Evolutionary conservation across 1,140 invertebrate genomes (phyloP).

Genomic region (Zophobas morio): DNA sequence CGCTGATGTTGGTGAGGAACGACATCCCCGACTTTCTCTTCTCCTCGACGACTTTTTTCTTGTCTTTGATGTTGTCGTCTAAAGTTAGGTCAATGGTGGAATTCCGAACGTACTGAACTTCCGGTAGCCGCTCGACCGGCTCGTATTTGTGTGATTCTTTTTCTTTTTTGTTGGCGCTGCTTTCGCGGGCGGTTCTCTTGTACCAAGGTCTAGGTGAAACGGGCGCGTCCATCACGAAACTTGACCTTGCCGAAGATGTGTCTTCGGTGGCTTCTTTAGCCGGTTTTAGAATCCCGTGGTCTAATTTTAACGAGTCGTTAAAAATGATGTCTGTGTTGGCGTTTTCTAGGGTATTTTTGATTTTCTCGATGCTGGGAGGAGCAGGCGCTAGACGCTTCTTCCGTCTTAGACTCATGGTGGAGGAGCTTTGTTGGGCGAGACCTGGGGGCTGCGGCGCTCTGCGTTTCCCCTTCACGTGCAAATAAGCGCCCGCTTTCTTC

Average conservation of each 20-base stretch:
- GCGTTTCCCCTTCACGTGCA: conserved; percentile 82
- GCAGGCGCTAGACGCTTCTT: conserved; percentile 75
- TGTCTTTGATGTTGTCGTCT: conserved; percentile 68
- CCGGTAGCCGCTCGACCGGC: conserved; percentile 61
- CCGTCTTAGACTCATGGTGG: conserved; percentile 67
- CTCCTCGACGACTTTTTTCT: conserved; percentile 64
- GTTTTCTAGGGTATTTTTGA: conserved; percentile 45
- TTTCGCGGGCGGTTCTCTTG: conserved; percentile 68
- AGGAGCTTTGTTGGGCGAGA: conserved; percentile 48
- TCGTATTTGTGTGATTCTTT: conserved; percentile 63
- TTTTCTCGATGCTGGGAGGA: conserved; percentile 68
- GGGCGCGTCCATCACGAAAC: conserved; percentile 60
- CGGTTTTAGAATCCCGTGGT: conserved; percentile 68
- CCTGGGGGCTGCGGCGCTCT: conserved; percentile 79
- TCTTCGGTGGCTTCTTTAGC: conserved; percentile 56
- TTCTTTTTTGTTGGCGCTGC: conserved; percentile 53
- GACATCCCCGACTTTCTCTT: conserved; percentile 76
- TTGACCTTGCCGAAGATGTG: conserved; percentile 54
- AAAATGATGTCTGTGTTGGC: conserved; percentile 61
- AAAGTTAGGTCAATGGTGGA: conserved; percentile 62
- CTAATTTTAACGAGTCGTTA: conserved; percentile 70
- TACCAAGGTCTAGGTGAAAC: conserved; percentile 77
- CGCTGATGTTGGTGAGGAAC: conserved; percentile 84
- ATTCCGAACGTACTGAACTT: conserved; percentile 66
- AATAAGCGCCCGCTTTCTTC: conserved; percentile 68